These are phyloP conservation scores for Frieseomelitta varia DNA, from an alignment of 1,140 invertebrate genomes.

Conservation along the genomic window DNA sequence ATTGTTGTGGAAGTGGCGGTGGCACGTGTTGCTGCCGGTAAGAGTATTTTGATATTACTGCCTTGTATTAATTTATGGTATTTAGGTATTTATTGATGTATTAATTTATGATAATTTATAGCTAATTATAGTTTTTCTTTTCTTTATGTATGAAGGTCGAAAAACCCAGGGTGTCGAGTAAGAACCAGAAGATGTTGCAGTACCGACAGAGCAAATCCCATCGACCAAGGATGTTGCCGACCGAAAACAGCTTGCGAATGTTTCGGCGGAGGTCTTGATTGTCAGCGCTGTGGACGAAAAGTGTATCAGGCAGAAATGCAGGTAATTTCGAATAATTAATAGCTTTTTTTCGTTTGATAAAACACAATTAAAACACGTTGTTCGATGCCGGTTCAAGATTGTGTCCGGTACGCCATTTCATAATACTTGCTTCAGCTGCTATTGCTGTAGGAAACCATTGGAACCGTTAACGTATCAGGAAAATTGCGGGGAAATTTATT, in stretches of 20 bases:
- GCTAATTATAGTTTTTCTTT: constrained; percentile 42
- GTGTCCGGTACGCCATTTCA: constrained; percentile 80
- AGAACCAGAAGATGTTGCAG: constrained; percentile 35
- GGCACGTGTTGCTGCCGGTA: constrained; percentile 57
- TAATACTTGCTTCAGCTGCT: constrained; percentile 82
- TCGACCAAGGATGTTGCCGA: constrained; percentile 39
- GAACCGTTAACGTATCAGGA: constrained; percentile 81
- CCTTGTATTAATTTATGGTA: neutral
- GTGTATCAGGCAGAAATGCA: constrained; percentile 78
- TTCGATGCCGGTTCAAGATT: constrained; percentile 58
- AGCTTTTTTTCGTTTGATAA: neutral
- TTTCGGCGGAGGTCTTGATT: constrained; percentile 74
- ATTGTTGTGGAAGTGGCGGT: constrained; percentile 46
- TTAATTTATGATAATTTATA: no score
- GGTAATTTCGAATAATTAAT: constrained; percentile 58
- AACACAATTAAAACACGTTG: neutral
- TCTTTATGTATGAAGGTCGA: constrained; percentile 41
- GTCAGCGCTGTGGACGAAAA: constrained; percentile 75
- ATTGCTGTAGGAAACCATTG: constrained; percentile 81
- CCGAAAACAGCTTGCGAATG: constrained; percentile 69
- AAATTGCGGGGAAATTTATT: constrained; percentile 82
- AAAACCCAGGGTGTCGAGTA: constrained; percentile 48
- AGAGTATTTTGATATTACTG: constrained; percentile 9
- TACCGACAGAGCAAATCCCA: constrained; percentile 16
- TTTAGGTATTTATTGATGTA: no score